phyloP scores from a whole-genome alignment of 2,888 invertebrate genomes.

The Leistus spinibarbis region DNA sequence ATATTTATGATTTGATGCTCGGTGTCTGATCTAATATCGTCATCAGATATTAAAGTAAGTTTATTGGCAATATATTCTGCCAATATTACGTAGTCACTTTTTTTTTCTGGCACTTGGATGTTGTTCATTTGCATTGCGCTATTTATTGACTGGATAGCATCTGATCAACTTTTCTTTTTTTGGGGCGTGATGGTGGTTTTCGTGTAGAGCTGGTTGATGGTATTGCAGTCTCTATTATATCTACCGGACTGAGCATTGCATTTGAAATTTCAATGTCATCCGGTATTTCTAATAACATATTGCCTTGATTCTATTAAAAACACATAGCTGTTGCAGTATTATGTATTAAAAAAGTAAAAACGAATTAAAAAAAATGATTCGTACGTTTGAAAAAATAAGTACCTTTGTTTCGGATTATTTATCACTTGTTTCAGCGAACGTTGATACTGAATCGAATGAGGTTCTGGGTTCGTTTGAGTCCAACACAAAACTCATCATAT shows the following conservation, averaged over 20 bases:
- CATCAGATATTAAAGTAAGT: too few relatives aligned
- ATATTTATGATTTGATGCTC: too few relatives aligned
- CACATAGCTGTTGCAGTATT: too few relatives aligned
- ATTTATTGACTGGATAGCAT: background rate
- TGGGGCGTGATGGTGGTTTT: too few relatives aligned
- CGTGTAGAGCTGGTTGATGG: background rate
- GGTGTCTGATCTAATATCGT: too few relatives aligned
- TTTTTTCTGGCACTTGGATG: background rate
- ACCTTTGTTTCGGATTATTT: background rate
- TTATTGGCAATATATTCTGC: slow-evolving; percentile 11
- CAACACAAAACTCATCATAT: slow-evolving; percentile 1
- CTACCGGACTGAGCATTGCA: background rate
- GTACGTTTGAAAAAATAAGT: background rate
- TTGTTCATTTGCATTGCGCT: background rate
- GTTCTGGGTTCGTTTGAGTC: slow-evolving; percentile 1
- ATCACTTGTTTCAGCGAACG: background rate
- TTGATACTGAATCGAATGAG: slow-evolving; percentile 2
- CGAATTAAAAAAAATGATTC: background rate
- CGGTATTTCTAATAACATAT: slow-evolving; percentile 2
- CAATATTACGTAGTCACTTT: background rate
- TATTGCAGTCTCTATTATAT: slow-evolving; percentile 1
- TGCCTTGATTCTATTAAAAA: slow-evolving; percentile 10
- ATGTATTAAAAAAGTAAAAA: background rate
- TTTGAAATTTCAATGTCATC: background rate
- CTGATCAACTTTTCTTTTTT: slow-evolving; percentile 2